A percentile compares a stretch with the other conserved stretches of the same genome.
Conservation (phyloP, 2,113 vertebrate genomes). For the Athene noctua region DNA sequence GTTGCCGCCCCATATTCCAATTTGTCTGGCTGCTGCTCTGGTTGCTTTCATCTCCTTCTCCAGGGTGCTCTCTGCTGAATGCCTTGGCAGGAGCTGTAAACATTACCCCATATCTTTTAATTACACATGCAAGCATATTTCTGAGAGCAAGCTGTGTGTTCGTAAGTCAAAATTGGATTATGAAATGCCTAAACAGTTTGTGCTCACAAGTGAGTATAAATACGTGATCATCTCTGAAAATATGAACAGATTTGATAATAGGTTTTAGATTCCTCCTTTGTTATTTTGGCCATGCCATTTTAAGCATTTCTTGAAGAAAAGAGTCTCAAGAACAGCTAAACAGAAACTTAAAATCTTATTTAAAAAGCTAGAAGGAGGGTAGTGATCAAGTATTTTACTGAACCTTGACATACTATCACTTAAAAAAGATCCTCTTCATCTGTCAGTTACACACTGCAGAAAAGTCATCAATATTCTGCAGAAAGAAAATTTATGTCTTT, state of each 20-base stretch:
- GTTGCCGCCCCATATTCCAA: neutral
- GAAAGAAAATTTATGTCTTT: neutral
- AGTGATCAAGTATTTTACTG: neutral
- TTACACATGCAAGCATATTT: slow-evolving; percentile 46
- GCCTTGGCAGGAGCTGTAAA: slow-evolving; percentile 42
- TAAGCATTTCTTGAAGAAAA: neutral
- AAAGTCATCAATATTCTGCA: neutral
- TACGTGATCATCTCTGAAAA: neutral
- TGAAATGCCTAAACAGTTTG: slow-evolving; percentile 28
- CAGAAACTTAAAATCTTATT: neutral
- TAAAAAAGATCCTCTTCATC: neutral
- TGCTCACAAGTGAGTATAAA: neutral
- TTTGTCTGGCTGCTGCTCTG: slow-evolving; percentile 16
- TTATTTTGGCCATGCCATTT: neutral
- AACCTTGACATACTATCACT: neutral
- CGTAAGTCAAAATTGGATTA: slow-evolving; percentile 44
- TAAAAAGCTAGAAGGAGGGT: neutral
- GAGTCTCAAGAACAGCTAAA: neutral
- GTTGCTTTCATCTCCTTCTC: slow-evolving; percentile 56
- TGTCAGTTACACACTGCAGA: neutral
- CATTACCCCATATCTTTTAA: slow-evolving; percentile 54
- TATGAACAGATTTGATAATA: neutral
- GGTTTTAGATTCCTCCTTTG: neutral
- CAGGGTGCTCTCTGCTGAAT: slow-evolving; percentile 21
- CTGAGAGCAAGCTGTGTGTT: slow-evolving; percentile 32